A percentile compares a stretch with the other conserved stretches of the same genome.
phyloP scores from a whole-genome alignment of 2,797 vertebrate species.

The Apodemus agrarius region DNA sequence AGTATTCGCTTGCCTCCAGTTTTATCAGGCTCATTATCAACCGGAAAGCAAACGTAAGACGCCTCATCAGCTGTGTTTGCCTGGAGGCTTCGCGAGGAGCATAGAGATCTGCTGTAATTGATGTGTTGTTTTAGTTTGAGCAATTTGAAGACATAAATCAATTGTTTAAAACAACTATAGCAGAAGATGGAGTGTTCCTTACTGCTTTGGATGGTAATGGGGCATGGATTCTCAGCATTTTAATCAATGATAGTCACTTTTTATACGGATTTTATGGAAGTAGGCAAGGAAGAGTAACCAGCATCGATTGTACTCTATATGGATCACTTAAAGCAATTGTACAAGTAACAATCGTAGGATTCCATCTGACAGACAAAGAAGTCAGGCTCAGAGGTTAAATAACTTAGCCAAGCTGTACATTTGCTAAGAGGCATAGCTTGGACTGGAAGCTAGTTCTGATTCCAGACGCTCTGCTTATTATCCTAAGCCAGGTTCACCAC shows the following conservation, averaged over 20 bases:
- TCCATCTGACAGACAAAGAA: conserved; percentile 57
- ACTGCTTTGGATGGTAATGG: conserved; percentile 32
- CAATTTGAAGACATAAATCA: conserved; percentile 26
- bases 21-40: conserved; percentile 60
- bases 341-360: neutral
- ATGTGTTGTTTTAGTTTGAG: conserved; percentile 54
- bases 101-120: conserved; percentile 22
- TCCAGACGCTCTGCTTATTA: conserved; percentile 5
- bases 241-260: conserved; percentile 43
- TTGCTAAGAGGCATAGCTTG: neutral
- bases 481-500: conserved; percentile 34
- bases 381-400: conserved; percentile 3
- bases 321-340: conserved; percentile 16
- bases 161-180: conserved; percentile 59
- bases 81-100: neutral
- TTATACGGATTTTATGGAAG: conserved; percentile 51
- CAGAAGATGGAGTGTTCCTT: neutral
- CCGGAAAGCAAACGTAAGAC: conserved; percentile 27
- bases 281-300: neutral
- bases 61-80: conserved; percentile 54
- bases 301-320: neutral
- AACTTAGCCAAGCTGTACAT: neutral
- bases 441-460: conserved; percentile 45
- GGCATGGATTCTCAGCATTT: neutral
- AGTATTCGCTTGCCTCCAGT: conserved; percentile 30